Evolutionary conservation across 2,888 invertebrate species (phyloP).

Genomic region (Nomada hirtipes): DNA sequence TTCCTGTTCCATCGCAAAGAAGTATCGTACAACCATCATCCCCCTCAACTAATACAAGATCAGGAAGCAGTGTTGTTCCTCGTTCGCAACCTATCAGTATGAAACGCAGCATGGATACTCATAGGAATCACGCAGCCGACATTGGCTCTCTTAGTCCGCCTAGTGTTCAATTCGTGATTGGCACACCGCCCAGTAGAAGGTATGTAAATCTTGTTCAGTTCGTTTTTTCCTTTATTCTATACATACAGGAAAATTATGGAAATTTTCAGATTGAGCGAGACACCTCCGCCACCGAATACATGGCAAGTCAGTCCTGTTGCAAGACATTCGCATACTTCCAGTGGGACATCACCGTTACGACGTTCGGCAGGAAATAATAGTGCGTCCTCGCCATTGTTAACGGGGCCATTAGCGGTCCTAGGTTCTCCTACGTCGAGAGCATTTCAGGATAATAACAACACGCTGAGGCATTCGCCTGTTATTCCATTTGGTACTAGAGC

Average conservation of each 20-base stretch:
- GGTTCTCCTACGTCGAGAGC: slow-evolving; percentile 89
- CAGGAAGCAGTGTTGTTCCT: slow-evolving; percentile 87
- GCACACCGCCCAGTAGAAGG: slow-evolving; percentile 92
- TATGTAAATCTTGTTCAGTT: slow-evolving; percentile 31
- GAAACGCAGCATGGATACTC: slow-evolving; percentile 88
- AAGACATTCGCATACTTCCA: slow-evolving; percentile 84
- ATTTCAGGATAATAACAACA: slow-evolving; percentile 87
- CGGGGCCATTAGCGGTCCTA: slow-evolving; percentile 88
- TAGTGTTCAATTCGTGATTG: slow-evolving; percentile 93
- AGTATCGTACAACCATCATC: slow-evolving; percentile 80
- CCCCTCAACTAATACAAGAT: slow-evolving; percentile 68
- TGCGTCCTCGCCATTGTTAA: slow-evolving; percentile 86
- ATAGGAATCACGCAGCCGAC: slow-evolving; percentile 89
- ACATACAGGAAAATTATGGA: neutral
- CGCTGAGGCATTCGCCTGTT: slow-evolving; percentile 86
- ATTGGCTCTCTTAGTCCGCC: slow-evolving; percentile 97
- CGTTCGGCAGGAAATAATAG: slow-evolving; percentile 85
- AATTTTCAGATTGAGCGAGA: slow-evolving; percentile 86
- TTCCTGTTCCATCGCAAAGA: slow-evolving; percentile 90
- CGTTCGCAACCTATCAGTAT: slow-evolving; percentile 95
- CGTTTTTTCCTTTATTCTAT: no score
- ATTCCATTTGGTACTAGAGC: slow-evolving; percentile 89
- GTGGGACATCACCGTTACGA: slow-evolving; percentile 88
- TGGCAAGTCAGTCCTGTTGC: slow-evolving; percentile 94
- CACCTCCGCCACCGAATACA: slow-evolving; percentile 91